phyloP scores from a whole-genome alignment of 2,113 vertebrate species.

The Peromyscus leucopus region DNA sequence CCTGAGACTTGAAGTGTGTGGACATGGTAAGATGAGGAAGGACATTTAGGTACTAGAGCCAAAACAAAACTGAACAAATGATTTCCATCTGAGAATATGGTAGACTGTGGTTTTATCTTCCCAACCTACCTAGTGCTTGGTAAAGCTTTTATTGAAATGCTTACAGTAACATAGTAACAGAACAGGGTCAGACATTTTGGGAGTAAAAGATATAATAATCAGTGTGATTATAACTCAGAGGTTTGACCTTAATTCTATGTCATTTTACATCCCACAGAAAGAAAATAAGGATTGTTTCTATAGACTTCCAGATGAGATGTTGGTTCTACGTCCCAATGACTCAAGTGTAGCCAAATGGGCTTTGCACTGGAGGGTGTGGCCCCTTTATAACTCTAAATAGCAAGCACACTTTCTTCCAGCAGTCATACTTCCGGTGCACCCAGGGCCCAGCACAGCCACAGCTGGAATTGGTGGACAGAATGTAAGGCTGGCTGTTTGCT shows the following conservation, averaged over 20 bases:
- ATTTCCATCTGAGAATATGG: neutral
- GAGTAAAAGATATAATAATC: constrained; percentile 26
- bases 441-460: neutral
- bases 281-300: constrained; percentile 5
- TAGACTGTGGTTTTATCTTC: neutral
- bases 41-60: neutral
- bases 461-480: constrained; percentile 51
- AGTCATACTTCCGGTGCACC: neutral
- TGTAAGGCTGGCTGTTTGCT: constrained; percentile 40
- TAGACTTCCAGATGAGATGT: neutral
- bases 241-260: constrained; percentile 23
- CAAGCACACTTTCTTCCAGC: constrained; percentile 23
- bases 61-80: neutral
- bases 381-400: constrained; percentile 24
- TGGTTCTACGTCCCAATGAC: constrained; percentile 45
- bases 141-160: neutral
- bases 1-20: neutral
- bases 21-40: neutral
- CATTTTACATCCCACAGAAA: neutral
- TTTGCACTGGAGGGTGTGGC: neutral
- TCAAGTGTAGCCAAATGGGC: neutral
- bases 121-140: neutral
- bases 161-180: neutral
- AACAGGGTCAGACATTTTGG: neutral
- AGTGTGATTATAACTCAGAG: constrained; percentile 13